phyloP scores from a whole-genome alignment of 2,888 invertebrate genomes.

The Campaea margaritaria region DNA sequence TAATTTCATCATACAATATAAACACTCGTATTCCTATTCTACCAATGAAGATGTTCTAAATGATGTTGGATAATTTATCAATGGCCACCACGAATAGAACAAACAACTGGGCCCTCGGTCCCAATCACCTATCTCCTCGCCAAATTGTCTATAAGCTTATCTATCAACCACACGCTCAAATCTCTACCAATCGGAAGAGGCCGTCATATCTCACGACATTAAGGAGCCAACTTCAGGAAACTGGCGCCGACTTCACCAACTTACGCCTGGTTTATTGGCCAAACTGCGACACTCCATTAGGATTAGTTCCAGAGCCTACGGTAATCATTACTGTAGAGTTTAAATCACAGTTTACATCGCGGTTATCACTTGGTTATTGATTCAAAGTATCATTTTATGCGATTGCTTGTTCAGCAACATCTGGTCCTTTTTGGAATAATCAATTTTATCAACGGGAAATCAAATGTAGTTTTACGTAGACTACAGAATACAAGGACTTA shows the following conservation, averaged over 20 bases:
- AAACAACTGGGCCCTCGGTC: too few relatives aligned
- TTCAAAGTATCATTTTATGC: background rate
- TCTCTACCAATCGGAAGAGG: constrained; percentile 28
- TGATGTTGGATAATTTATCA: too few relatives aligned
- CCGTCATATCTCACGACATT: constrained; percentile 31
- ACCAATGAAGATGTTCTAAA: too few relatives aligned
- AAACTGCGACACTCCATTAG: constrained; percentile 29
- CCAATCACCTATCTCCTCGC: background rate
- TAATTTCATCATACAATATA: too few relatives aligned
- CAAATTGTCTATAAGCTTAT: constrained; percentile 5
- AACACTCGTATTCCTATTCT: too few relatives aligned
- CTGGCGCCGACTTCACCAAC: constrained; percentile 17
- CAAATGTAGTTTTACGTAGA: too few relatives aligned
- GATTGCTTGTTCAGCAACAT: too few relatives aligned
- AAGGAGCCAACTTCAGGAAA: constrained; percentile 21
- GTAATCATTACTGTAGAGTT: constrained; percentile 9
- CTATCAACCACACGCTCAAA: constrained; percentile 11
- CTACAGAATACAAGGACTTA: too few relatives aligned
- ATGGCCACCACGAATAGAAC: too few relatives aligned
- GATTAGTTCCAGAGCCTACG: constrained; percentile 16
- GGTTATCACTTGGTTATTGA: background rate
- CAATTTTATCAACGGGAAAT: too few relatives aligned
- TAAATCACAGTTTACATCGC: constrained; percentile 2
- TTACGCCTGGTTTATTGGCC: constrained; percentile 29
- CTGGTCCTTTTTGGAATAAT: too few relatives aligned